Conservation (phyloP, 2,113 vertebrate genomes). For the Neogobius melanostomus region DNA sequence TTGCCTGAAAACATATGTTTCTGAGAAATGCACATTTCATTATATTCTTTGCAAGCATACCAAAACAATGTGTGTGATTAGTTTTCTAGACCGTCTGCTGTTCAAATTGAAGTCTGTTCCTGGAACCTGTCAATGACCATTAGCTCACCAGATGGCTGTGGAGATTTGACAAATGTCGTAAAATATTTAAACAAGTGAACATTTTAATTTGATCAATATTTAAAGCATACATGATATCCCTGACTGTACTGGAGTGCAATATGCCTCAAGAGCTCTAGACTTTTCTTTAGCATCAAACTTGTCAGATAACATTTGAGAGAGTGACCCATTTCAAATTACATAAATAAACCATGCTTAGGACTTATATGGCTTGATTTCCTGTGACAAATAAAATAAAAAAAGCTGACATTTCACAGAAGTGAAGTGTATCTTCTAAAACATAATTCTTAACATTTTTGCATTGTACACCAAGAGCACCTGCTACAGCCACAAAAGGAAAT, state of each 20-base stretch:
- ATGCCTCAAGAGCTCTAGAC: too few species aligned
- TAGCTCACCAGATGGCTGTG: slow-evolving; percentile 14
- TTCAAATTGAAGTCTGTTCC: slow-evolving; percentile 42
- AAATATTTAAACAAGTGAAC: not conserved
- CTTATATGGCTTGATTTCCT: not conserved
- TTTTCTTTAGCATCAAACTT: too few species aligned
- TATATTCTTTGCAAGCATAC: slow-evolving; percentile 25
- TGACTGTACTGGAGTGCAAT: too few species aligned
- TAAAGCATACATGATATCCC: too few species aligned
- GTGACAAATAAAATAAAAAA: not conserved
- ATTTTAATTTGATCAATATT: too few species aligned
- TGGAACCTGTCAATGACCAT: slow-evolving; percentile 10
- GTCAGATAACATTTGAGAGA: too few species aligned
- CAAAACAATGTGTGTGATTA: slow-evolving; percentile 52
- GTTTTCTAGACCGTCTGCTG: slow-evolving; percentile 35
- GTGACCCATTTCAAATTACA: too few species aligned
- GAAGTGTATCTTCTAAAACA: not conserved
- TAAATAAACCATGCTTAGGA: not conserved
- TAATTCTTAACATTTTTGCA: not conserved
- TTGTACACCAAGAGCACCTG: not conserved
- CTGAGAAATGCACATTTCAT: slow-evolving; percentile 30
- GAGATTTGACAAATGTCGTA: slow-evolving; percentile 1
- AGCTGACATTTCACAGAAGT: not conserved
- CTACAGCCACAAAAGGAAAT: not conserved
- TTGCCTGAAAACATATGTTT: slow-evolving; percentile 5